Conservation (phyloP, 2,113 vertebrate species). For the Calyptomena viridis region DNA sequence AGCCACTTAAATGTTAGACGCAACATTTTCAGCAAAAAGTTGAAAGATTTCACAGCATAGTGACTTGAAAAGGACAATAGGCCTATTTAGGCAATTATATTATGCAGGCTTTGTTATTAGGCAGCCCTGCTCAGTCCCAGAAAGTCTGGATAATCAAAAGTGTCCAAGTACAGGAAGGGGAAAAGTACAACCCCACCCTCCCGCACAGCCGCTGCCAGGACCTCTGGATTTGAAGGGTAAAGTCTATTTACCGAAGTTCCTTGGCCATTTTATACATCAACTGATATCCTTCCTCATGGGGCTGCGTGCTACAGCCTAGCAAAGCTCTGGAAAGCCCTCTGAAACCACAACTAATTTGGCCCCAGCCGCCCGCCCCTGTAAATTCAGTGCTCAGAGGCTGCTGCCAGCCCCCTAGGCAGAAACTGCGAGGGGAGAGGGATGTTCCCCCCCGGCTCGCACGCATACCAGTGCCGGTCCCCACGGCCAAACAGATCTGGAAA, state of each 20-base stretch:
- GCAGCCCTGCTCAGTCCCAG: conserved; percentile 48
- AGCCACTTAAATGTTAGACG: not conserved
- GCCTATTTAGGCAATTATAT: conserved; percentile 59
- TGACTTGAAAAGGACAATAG: conserved; percentile 21
- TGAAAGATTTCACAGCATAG: conserved; percentile 15
- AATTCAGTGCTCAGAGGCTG: not conserved
- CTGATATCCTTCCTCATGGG: conserved; percentile 14
- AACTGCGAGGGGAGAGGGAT: not conserved
- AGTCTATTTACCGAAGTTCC: conserved; percentile 42
- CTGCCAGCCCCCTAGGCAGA: conserved; percentile 16
- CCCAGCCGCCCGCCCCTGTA: not conserved
- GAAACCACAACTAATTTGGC: conserved; percentile 16
- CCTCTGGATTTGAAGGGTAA: conserved; percentile 44
- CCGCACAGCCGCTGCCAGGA: conserved; percentile 39
- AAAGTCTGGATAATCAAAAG: conserved; percentile 64
- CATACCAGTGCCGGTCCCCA: not conserved
- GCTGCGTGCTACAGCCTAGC: not conserved
- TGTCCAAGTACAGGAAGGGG: conserved; percentile 63
- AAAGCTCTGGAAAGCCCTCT: conserved; percentile 15
- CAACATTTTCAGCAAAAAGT: not conserved
- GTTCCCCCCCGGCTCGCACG: not conserved
- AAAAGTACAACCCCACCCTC: conserved; percentile 64
- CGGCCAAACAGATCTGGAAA: not conserved
- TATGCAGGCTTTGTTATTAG: conserved; percentile 55
- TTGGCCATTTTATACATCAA: conserved; percentile 36